Evolutionary conservation across 2,797 vertebrate species (phyloP).

Genomic region (Melanogrammus aeglefinus): DNA sequence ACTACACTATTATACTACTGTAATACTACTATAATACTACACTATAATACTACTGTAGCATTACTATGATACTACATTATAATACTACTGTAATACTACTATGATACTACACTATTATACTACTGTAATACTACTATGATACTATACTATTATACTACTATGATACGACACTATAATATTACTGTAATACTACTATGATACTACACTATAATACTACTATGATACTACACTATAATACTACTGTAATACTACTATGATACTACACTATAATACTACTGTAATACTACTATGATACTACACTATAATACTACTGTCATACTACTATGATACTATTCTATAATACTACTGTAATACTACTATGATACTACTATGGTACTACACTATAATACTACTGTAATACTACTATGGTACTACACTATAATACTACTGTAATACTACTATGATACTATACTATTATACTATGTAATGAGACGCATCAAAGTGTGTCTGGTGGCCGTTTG

Average conservation of each 20-base stretch:
- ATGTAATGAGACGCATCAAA: neutral
- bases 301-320: no score
- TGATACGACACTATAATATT: neutral
- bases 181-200: no score
- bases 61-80: neutral
- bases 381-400: neutral
- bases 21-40: no score
- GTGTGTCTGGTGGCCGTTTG: no score
- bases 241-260: neutral
- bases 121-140: neutral
- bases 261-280: neutral
- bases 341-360: neutral
- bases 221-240: neutral
- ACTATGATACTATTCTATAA: no score
- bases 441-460: neutral
- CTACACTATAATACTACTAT: no score
- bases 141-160: neutral
- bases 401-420: neutral
- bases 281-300: neutral
- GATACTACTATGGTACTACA: no score
- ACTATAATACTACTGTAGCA: neutral
- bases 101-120: neutral
- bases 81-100: no score
- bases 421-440: no score
- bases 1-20: neutral